Base-by-base conservation (phyloP, 1,140 invertebrate species). In the Drosophila bocqueti region DNA sequence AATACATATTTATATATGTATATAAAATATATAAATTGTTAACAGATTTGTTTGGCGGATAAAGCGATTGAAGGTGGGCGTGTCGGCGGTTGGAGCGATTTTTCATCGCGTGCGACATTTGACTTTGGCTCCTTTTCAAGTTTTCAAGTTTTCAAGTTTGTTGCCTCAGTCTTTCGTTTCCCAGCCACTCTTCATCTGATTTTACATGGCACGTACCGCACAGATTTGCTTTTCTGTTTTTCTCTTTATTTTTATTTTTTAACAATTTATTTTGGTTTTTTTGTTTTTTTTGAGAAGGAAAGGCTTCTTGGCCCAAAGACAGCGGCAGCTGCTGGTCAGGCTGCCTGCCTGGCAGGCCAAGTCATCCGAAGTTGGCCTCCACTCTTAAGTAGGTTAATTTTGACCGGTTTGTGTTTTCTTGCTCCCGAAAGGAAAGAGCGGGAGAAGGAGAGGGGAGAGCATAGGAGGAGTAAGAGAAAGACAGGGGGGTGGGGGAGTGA, bases 341-440 rank as follows among this genome's bases (percentile, higher is more conserved):
- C 50, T 13, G 24, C 74, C 63, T 49, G 34, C 47, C 29, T 11
- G 78, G 66, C 62, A 43, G 64, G 67, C 64, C 64, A 68, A 71
- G 49, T 57, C 67, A 57, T 66, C 57, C 54, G 31, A 57, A 62
- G 81, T 73, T 61, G 59, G 76, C 59, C 45, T 76, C 74, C 64
- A 69, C 42, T 58, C 54, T 66, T 90, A 89, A 89, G 85, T 89
- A 89, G 85, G 85, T 89, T 89, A 89, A 90, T 89, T 89, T 89
- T 89, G 81, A 89, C 85, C 85, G 85, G 85, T 89, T 89, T 89
- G 78, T 77, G 16, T 89, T 89, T 26, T 68, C 24, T 74, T 68
- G 76, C 67, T 65, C 72, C 78, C 60, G 38, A 45, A 46, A 72
- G 46, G 45, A 34, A 18, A 46, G 45, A 29, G 45, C 11, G 4